Conservation (phyloP, 2,888 invertebrate species). For the Aleiodes leptofemur region DNA sequence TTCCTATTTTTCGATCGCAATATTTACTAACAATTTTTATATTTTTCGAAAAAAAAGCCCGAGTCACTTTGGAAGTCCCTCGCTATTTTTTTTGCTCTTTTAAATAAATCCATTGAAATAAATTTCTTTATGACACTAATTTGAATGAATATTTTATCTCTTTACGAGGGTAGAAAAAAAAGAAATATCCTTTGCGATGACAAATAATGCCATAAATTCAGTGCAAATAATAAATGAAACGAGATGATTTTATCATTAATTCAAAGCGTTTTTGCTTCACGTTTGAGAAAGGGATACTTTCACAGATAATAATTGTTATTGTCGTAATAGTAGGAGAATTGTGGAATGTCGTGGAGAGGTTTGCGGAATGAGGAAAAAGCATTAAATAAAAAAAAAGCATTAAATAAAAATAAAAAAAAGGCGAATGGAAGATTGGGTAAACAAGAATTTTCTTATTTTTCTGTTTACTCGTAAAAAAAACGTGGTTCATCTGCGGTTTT, state of each 20-base stretch:
- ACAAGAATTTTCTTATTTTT: slow-evolving; percentile 52
- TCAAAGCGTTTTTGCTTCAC: neutral
- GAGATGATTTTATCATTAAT: slow-evolving; percentile 1
- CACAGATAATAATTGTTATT: slow-evolving; percentile 28
- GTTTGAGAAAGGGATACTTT: neutral
- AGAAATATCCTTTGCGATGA: too few relatives aligned
- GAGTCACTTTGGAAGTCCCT: too few relatives aligned
- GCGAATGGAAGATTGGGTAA: slow-evolving; percentile 25
- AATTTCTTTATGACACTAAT: neutral
- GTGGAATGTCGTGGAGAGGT: neutral
- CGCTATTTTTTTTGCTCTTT: too few relatives aligned
- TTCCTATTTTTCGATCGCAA: too few relatives aligned
- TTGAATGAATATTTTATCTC: neutral
- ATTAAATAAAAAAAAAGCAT: slow-evolving; percentile 22
- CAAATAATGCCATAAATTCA: neutral
- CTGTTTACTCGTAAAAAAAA: slow-evolving; percentile 48
- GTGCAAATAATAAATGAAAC: neutral
- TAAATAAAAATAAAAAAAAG: slow-evolving; percentile 18
- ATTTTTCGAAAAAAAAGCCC: too few relatives aligned
- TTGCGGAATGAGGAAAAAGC: slow-evolving; percentile 35
- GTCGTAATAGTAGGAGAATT: slow-evolving; percentile 2
- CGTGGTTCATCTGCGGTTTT: slow-evolving; percentile 30
- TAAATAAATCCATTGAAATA: neutral
- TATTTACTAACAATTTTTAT: too few relatives aligned
- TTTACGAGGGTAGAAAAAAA: too few relatives aligned